Evolutionary conservation across 2,113 vertebrate species (phyloP), one percentile per base, ranked within the genome.

Genomic region (Rana temporaria): DNA sequence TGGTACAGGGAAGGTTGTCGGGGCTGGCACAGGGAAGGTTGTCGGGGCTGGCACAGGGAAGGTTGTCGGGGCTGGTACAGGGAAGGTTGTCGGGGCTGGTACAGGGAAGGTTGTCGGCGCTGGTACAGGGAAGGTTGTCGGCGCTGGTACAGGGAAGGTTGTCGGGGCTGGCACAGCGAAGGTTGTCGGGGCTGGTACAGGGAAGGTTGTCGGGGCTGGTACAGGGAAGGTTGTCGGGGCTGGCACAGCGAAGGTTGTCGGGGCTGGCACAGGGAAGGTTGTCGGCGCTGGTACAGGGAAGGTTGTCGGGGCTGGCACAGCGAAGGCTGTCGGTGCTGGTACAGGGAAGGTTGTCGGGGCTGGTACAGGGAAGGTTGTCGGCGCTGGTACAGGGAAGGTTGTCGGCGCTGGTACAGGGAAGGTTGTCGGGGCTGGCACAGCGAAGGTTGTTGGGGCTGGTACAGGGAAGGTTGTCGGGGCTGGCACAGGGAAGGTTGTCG

Each of bases 221-320:
- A n/a, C n/a, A n/a, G n/a, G n/a, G n/a, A n/a, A n/a, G n/a, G n/a
- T n/a, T n/a, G n/a, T n/a, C n/a, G n/a, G n/a, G n/a, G 26, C 70
- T 66, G 63, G 78, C 66, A 71, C 20, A 12, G 34, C 4, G 22
- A 22, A 64, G 30, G 81, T 83, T 83, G 55, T 9, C n/a, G n/a
- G n/a, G n/a, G 26, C 70, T 66, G 63, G 78, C 66, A 71, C 20
- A 12, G 34, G 2, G 22, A 22, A 64, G 30, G 81, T 83, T 83
- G n/a, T n/a, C n/a, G n/a, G 55, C 11, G 26, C 70, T 66, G 63
- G 78, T 56, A 71, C 20, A 12, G 34, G 2, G 22, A 22, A 64
- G 30, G 81, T 83, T 83, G 55, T 9, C n/a, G n/a, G n/a, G n/a
- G 26, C 70, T 66, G 63, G 78, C 66, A 71, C 20, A 12, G 34